Evolutionary conservation across 2,797 vertebrate species (phyloP), one percentile per base, ranked within the genome.

Genomic region (Phylloscopus collybita): DNA sequence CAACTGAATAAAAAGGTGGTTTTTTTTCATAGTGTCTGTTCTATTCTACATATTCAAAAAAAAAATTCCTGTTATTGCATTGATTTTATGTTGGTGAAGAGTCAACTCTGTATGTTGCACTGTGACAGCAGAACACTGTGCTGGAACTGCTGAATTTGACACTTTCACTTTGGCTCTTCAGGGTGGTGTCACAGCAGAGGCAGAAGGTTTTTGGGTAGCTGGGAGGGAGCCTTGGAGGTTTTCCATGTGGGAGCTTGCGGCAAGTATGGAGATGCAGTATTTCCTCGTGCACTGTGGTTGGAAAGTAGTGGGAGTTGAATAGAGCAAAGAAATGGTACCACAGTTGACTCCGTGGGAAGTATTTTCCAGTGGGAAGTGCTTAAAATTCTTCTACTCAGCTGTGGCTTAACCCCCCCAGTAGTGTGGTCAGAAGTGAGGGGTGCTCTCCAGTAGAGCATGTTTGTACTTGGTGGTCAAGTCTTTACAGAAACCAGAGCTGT

Each of bases 21-120:
- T 96, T 96, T 96, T 96, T 96, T 96, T 90, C 90, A 60, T 95
- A 94, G 70, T 95, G 94, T 97, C 96, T 96, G 76, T 96, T 95
- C 92, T 96, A 91, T 92, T 95, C 76, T 93, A 30, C 94, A 50
- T 88, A 36, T 78, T 85, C 16, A 67, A 15, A 23, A 51, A 51
- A 54, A 29, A 40, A 61, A 11, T 70, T 40, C 29, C 44, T 40
- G 25, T 49, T 81, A n/a, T 0, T 74, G 30, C 53, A 6, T 50
- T 88, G 70, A 21, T 74, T 67, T 49, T 51, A 5, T 36, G 29
- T 44, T 42, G 57, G 32, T 88, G 73, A 90, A 66, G 90, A 84
- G 36, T 80, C 53, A 50, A 5, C 42, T 60, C 13, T 64, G 25
- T 45, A 4, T 44, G 32, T 40, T 18, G 62, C 59, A 5, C 38